Evolutionary conservation across 2,888 invertebrate genomes (phyloP), one percentile per base, ranked within the genome.

Genomic region (Phortica okadai): DNA sequence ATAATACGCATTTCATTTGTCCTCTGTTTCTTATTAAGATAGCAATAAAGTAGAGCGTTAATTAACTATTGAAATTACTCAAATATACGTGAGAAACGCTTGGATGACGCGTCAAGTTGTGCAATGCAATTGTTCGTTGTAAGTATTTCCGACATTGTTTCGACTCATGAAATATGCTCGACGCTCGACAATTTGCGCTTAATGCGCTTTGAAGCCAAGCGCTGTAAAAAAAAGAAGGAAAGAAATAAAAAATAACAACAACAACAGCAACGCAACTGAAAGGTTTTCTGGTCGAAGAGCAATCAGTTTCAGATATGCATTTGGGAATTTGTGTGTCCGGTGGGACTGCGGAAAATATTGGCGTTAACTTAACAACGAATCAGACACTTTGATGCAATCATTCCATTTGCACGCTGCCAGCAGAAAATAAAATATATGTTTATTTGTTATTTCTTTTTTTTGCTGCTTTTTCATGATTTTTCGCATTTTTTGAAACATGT

Each of bases 361-460:
- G 56, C 70, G 70, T 72, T 72, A 72, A 72, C 70, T 72, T 72
- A 54, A 33, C 70, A 33, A 14, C 56, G 56, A 44, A 72, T 66
- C 79, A 76, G 74, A 50, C 80, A 79, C 78, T 78, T 72, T 80
- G 77, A 78, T 81, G 76, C 78, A 79, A 82, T 82, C 83, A 81
- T 74, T 74, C 59, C 74, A 74, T 74, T 74, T 74, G 74, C 14
- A 33, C 74, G 74, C 64, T 74, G 33, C 74, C 8, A 74, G 74
- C 66, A 54, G 45, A 45, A 72, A 54, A 69, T 69, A 69, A 69
- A 69, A 11, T 11, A 83, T 82, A 33, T 33, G 33, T 33, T 86
- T 83, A 82, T 74, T 33, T 66, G 33, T 14, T 33, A 16, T 33
- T n/a, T 45, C 50, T 70, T 21, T 70, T 50, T 33, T 74, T 33